Evolutionary conservation across 2,113 vertebrate species (phyloP).

Genomic region (Phodopus roborovskii): DNA sequence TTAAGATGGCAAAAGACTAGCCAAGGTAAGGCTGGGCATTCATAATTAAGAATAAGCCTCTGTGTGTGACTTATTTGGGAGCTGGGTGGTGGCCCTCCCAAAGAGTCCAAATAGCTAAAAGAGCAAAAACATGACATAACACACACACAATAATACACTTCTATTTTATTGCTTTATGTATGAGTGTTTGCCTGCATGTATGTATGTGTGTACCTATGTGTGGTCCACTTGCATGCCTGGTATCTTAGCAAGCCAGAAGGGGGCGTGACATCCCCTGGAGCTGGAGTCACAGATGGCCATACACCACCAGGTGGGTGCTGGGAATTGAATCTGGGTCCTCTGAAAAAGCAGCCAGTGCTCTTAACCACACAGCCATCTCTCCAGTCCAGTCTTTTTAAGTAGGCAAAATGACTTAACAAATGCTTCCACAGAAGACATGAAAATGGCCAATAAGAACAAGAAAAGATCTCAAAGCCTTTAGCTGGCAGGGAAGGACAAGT

Average conservation of each 20-base stretch:
- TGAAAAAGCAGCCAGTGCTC: background rate
- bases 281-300: background rate
- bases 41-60: too few species aligned
- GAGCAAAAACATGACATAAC: too few species aligned
- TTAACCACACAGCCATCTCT: too few species aligned
- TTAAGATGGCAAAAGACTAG: too few species aligned
- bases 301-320: background rate
- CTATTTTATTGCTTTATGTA: background rate
- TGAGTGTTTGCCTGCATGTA: background rate
- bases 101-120: too few species aligned
- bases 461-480: background rate
- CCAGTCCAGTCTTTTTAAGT: background rate
- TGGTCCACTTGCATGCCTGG: background rate
- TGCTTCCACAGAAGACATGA: background rate
- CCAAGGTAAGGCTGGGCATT: too few species aligned
- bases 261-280: background rate
- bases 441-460: background rate
- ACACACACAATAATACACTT: background rate
- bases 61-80: too few species aligned
- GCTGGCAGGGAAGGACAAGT: background rate
- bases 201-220: background rate
- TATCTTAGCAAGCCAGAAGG: background rate
- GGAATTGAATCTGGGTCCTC: background rate
- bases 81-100: too few species aligned
- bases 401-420: background rate